Conservation (phyloP, 2,113 vertebrate genomes). For the Shinisaurus crocodilurus region DNA sequence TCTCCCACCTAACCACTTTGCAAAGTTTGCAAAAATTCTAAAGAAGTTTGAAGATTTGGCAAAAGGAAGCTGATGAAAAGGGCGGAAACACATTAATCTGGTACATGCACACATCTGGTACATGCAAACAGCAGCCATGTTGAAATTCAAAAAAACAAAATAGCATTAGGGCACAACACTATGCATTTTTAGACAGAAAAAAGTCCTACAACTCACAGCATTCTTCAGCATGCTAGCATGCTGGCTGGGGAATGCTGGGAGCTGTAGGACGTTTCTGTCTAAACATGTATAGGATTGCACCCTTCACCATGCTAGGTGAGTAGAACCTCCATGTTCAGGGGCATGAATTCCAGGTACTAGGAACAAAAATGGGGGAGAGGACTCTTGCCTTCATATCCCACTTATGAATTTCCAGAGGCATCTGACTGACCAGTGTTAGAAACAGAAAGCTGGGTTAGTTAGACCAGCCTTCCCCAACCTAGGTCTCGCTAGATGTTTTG, state of each 20-base stretch:
- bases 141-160: not conserved
- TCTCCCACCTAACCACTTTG: not conserved
- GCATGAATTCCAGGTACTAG: not conserved
- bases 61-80: not conserved
- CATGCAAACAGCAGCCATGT: not conserved
- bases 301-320: not conserved
- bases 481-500: not conserved
- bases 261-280: no score
- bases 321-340: not conserved
- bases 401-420: not conserved
- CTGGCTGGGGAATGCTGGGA: no score
- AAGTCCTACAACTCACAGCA: no score
- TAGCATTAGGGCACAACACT: not conserved
- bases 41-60: not conserved
- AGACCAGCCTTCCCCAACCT: not conserved
- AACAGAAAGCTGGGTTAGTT: not conserved
- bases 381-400: not conserved
- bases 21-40: not conserved
- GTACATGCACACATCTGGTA: not conserved
- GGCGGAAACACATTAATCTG: not conserved
- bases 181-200: no score
- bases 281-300: no score
- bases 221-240: no score
- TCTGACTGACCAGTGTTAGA: not conserved
- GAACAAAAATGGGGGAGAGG: not conserved